Evolutionary conservation across 2,113 vertebrate genomes (phyloP), one percentile per base, ranked within the genome.

Genomic region (Cottus gobio): DNA sequence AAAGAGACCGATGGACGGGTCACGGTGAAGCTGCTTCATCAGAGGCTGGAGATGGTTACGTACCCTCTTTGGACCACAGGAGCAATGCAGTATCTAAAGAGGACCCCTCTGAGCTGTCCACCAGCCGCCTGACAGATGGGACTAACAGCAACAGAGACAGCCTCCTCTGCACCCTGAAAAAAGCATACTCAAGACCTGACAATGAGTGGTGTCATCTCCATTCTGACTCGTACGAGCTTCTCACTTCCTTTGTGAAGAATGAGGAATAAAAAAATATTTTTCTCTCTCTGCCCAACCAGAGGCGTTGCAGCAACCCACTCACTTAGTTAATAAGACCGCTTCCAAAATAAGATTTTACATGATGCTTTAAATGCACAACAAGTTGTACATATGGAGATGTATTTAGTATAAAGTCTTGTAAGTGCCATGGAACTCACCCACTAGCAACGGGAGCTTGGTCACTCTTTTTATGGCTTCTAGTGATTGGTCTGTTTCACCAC

Each of bases 31-130:
- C 28, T 31, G 69, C 60, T 69, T 72, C 79, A 63, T 62, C 73
- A 48, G 71, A 77, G 67, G 63, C 50, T 80, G 37, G 36, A 76
- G 67, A 44, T 60, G 65, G 64, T 83, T 85, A 84, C 88, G 84
- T 64, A 83, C 84, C 71, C 63, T 84, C 72, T 77, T 69, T 76
- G 78, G 83, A 87, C 76, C 71, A 39, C 56, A 42, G 20, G 75
- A 83, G 75, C 85, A 42, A 63, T 28, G 34, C 60, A 24, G 62
- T 63, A 77, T 84, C 20, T 87, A 48, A 83, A 28, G 50, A 89
- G 71, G 62, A 85, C 52, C 71, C 56, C 18, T 75, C 42, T 76
- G 81, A 88, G 74, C 73, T 56, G 70, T 72, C 71, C 54, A 36
- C 36, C 77, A 84, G 77, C 60, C 20, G 50, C 62, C 54, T 79